phyloP scores from a whole-genome alignment of 2,797 vertebrate genomes.

The Balearica regulorum region DNA sequence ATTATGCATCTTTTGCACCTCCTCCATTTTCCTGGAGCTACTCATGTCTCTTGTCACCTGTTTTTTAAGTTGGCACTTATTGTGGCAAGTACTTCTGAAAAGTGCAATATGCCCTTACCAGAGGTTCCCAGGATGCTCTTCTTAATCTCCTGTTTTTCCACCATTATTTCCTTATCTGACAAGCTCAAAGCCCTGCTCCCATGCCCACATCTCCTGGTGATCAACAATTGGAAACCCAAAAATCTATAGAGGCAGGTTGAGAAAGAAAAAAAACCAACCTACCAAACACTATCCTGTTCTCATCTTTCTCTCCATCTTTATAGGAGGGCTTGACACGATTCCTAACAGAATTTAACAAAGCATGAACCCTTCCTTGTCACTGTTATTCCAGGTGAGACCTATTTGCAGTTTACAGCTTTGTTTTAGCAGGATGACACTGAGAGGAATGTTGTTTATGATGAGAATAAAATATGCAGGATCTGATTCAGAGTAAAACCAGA shows the following conservation, averaged over 20 bases:
- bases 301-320: neutral
- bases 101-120: neutral
- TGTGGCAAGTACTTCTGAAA: neutral
- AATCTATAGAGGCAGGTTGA: neutral
- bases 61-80: neutral
- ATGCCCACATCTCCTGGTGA: fast-evolving
- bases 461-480: neutral
- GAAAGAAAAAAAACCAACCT: neutral
- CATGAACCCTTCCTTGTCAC: neutral
- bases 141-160: neutral
- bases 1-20: neutral
- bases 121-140: neutral
- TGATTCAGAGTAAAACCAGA: neutral
- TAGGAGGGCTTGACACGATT: neutral
- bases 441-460: neutral
- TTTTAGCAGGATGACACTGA: neutral
- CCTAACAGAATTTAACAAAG: neutral
- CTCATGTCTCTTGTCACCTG: fast-evolving
- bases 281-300: neutral
- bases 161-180: neutral
- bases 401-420: neutral
- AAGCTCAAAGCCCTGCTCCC: neutral
- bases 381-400: neutral
- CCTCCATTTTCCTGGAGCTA: neutral
- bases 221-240: neutral